Base-by-base conservation (phyloP, 1,140 invertebrate genomes). In the Cotesia glomerata region DNA sequence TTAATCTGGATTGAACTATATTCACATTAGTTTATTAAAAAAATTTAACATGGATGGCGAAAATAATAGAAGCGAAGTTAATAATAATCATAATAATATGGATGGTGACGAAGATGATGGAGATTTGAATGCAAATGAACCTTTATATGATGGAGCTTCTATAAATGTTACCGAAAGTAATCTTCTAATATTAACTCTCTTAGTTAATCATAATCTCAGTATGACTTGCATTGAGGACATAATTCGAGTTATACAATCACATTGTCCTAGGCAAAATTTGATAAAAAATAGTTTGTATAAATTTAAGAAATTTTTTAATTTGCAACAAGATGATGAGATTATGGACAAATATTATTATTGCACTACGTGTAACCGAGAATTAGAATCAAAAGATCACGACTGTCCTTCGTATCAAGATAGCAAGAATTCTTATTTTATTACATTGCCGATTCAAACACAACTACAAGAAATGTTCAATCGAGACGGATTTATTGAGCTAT, bases 241-340 rank as follows among this genome's bases (percentile, higher is more conserved):
- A 36, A 66, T 59, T 18, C n/a, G 2, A 18, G 45, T 66, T 5
- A 63, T 67, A 5, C 49, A 71, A n/a, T 66, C 66, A 16, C 71
- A 72, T 13, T 72, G 71, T 58, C 34, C 34, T 5, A 5, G 14
- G 0, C 18, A 65, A 14, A 59, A 45, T n/a, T 72, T 72, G 39
- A n/a, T n/a, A n/a, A n/a, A n/a, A n/a, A n/a, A n/a, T n/a, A n/a
- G n/a, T n/a, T n/a, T n/a, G n/a, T n/a, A 18, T 56, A 35, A 73
- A 58, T 69, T 73, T 18, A 61, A 62, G 54, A 69, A 73, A 56
- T 69, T 63, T 69, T 73, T 73, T 39, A 51, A 35, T 16, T 16
- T 69, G 2, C 9, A 11, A 14, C 3, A 64, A 14, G 11, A 68
- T 2, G 11, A 63, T 63, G 16, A 67, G 0, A 51, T 68, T 8